Evolutionary conservation across 2,888 invertebrate species (phyloP).

Genomic region (Galerucella nymphaeae): DNA sequence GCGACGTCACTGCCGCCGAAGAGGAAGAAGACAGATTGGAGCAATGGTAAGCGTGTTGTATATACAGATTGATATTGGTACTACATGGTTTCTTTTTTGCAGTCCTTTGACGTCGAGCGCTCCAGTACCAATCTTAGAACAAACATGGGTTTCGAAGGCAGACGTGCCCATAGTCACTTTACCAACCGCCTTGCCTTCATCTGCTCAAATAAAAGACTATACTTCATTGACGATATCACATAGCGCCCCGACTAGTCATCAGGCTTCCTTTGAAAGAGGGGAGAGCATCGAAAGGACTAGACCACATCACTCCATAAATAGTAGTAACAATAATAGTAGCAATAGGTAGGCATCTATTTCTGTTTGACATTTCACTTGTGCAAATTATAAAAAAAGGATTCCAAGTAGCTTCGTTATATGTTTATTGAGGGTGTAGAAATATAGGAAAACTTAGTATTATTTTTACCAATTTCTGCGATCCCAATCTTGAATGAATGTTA

Average conservation of each 20-base stretch:
- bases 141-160: conserved; percentile 65
- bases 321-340: conserved; percentile 51
- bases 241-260: conserved; percentile 63
- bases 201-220: conserved; percentile 56
- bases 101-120: conserved; percentile 69
- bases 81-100: no score
- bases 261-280: conserved; percentile 64
- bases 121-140: conserved; percentile 66
- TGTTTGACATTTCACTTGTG: not conserved
- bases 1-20: conserved; percentile 73
- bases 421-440: no score
- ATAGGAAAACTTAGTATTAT: no score
- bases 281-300: conserved; percentile 61
- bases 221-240: conserved; percentile 63
- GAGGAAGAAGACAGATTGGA: conserved; percentile 69
- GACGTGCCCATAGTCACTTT: conserved; percentile 56
- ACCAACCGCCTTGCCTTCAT: conserved; percentile 53
- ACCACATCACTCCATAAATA: conserved; percentile 37
- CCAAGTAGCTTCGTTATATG: no score
- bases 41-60: conserved; percentile 60
- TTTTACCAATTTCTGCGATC: no score
- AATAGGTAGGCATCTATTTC: conserved; percentile 28
- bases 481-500: no score
- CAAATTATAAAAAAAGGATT: no score
- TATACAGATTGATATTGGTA: no score